Percentiles rank a stretch among this genome's conserved stretches.
phyloP scores from a whole-genome alignment of 2,113 vertebrate species.

The Centropus unirufus region DNA sequence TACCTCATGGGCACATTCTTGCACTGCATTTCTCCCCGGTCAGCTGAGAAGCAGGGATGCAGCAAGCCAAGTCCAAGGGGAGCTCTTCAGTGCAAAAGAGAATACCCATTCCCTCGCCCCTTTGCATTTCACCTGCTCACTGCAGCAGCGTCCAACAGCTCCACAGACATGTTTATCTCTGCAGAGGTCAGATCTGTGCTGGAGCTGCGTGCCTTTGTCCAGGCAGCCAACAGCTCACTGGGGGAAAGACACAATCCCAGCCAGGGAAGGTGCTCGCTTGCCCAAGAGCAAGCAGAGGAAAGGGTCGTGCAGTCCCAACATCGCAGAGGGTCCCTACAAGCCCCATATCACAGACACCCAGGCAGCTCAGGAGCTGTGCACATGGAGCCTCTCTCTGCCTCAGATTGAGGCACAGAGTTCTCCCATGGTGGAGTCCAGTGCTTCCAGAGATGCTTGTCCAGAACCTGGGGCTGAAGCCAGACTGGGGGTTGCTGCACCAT shows the following conservation, averaged over 20 bases:
- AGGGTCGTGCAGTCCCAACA: neutral
- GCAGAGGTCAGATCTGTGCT: neutral
- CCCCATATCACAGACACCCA: neutral
- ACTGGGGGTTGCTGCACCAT: accelerated
- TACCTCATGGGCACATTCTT: neutral
- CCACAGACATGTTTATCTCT: neutral
- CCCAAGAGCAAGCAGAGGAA: neutral
- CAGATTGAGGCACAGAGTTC: neutral
- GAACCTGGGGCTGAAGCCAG: neutral
- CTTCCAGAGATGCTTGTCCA: neutral
- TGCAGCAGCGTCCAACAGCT: accelerated
- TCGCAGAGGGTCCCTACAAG: neutral
- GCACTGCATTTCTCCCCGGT: neutral
- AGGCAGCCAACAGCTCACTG: accelerated
- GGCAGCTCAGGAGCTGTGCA: neutral
- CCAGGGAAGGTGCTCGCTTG: neutral
- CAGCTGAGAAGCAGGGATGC: neutral
- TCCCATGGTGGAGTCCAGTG: neutral
- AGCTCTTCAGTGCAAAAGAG: neutral
- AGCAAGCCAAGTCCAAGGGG: neutral
- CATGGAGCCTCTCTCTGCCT: neutral
- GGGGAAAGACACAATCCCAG: neutral
- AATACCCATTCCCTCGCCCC: accelerated
- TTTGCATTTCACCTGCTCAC: neutral
- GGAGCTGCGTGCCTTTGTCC: neutral